Percentiles rank a stretch among this genome's conserved stretches.
Conservation (phyloP, 2,888 invertebrate genomes). For the Pasiphila rectangulata region DNA sequence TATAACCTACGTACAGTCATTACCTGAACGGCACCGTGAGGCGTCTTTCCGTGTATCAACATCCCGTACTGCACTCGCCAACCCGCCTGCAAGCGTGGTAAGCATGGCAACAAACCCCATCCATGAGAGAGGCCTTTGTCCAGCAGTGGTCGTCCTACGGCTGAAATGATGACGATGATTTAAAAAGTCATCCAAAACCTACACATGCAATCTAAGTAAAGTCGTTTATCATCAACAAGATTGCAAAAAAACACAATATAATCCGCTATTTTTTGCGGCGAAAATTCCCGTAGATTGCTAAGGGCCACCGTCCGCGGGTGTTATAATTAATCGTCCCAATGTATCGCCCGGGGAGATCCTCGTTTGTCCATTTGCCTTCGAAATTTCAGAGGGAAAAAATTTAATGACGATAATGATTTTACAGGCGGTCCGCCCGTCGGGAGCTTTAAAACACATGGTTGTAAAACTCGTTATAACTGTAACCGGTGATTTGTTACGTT, state of each 20-base stretch:
- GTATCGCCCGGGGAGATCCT: conserved; percentile 38
- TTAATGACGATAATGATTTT: conserved; percentile 35
- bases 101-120: too few species aligned
- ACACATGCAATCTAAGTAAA: neutral
- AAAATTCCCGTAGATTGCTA: conserved; percentile 33
- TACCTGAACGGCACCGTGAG: too few species aligned
- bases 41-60: too few species aligned
- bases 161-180: too few species aligned
- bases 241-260: conserved; percentile 18
- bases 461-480: conserved; percentile 11
- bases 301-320: conserved; percentile 31
- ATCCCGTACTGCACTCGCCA: too few species aligned
- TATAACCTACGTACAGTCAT: too few species aligned
- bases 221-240: conserved; percentile 10
- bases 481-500: conserved; percentile 1
- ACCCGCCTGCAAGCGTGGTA: too few species aligned
- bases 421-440: conserved; percentile 38
- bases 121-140: too few species aligned
- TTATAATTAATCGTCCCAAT: conserved; percentile 51
- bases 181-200: neutral
- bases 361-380: conserved; percentile 41
- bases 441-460: conserved; percentile 31
- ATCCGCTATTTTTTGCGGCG: conserved; percentile 25
- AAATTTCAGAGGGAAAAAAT: conserved; percentile 36
- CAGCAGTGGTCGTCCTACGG: too few species aligned